Percentiles rank a stretch among this genome's conserved stretches.
These are phyloP conservation scores for Andricus grossulariae DNA, from an alignment of 1,140 invertebrate species.

Conservation along the genomic window DNA sequence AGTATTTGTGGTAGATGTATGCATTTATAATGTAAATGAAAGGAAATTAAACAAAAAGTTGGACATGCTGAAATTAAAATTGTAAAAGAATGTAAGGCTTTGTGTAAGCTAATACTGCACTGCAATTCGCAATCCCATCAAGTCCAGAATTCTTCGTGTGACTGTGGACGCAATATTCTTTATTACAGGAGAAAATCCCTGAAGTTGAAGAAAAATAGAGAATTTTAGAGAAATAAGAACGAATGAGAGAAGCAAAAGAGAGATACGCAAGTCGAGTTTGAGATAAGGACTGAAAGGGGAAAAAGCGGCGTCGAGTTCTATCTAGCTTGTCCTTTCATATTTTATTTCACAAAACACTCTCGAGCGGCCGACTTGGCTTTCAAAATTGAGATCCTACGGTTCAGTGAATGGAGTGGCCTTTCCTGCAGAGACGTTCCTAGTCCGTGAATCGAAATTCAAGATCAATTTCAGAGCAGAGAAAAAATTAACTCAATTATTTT, in stretches of 20 bases:
- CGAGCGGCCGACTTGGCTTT: constrained; percentile 49
- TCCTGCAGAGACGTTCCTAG: neutral
- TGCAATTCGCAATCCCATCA: constrained; percentile 22
- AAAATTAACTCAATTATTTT: too few species aligned
- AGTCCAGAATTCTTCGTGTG: constrained; percentile 13
- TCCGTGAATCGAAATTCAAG: neutral
- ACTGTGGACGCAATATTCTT: constrained; percentile 29
- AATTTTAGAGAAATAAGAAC: constrained; percentile 36
- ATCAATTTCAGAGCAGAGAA: neutral
- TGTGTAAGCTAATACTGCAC: constrained; percentile 19
- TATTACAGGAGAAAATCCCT: constrained; percentile 23
- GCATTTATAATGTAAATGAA: too few species aligned
- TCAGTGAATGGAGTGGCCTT: constrained; percentile 33
- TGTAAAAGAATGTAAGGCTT: neutral
- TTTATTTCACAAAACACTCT: constrained; percentile 63
- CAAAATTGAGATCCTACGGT: constrained; percentile 64
- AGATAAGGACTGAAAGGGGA: constrained; percentile 66
- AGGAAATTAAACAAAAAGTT: too few species aligned
- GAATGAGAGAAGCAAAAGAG: constrained; percentile 46
- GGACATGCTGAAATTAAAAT: too few species aligned
- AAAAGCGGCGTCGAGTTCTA: constrained; percentile 49
- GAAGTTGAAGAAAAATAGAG: constrained; percentile 26
- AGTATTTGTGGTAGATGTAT: too few species aligned
- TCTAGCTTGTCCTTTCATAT: constrained; percentile 56
- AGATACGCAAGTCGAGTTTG: constrained; percentile 44